Base-by-base conservation (phyloP, 2,113 vertebrate species). In the Macaca nemestrina region DNA sequence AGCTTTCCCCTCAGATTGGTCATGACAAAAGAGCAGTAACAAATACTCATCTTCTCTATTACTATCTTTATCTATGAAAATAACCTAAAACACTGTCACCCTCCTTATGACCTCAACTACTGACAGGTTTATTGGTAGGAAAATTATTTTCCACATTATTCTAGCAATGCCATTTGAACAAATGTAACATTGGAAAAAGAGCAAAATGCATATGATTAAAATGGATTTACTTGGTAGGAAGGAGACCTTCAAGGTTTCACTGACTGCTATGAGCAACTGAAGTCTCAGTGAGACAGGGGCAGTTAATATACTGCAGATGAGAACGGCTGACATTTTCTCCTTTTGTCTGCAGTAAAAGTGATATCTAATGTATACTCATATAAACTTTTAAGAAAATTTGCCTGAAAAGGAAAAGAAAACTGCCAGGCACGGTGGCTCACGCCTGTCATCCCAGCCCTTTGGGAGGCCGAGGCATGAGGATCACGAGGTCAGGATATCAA, bases 271-370 rank as follows among this genome's bases (percentile, higher is more conserved):
- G 11, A 8, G 40, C 61, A 35, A 30, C 4, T 35, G 2, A 52
- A 48, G 67, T 8, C 30, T 55, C 18, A 57, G 20, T 6, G 25
- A 61, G 59, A 61, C 59, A 23, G 20, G 43, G 64, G 64, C 40
- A n/a, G 67, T 43, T 8, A 14, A 20, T 12, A 4, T 52, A 32
- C 13, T 2, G 7, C n/a, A 9, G 32, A 3, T 1, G 1, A n/a
- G 55, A 70, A 50, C 0, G 1, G 18, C 3, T 8, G 8, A 40
- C 38, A 4, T 3, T 57, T 32, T 20, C 64, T n/a, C 38, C 61
- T 18, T 72, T 8, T 20, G 20, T 55, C 23, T 76, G n/a, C 2
- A 48, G 14, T 1, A 75, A 55, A 38, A n/a, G 6, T n/a, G 72
- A 11, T 1, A 32, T 17, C 52, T 90, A 86, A 68, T 3, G 8